A percentile compares a stretch with the other conserved stretches of the same genome.
These are phyloP conservation scores for Drosophila vallismaia DNA, from an alignment of 2,888 invertebrate genomes.

Conservation along the genomic window DNA sequence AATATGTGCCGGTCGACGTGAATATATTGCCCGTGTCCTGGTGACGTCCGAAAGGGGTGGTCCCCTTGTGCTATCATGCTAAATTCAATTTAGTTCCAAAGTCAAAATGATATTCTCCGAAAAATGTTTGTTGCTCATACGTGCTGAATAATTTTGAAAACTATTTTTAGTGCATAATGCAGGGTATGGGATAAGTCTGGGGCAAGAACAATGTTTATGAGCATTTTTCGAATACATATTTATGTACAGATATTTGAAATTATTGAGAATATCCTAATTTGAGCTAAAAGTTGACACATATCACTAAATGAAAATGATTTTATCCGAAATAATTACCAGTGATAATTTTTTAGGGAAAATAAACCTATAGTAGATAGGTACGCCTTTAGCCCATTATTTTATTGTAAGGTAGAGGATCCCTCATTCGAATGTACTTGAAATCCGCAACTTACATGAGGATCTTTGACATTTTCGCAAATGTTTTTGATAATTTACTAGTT, in stretches of 20 bases:
- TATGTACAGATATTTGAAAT: too few relatives aligned
- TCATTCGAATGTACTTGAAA: background rate
- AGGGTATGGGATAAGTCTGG: constrained; percentile 25
- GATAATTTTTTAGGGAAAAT: background rate
- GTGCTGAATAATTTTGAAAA: constrained; percentile 70
- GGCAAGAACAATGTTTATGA: constrained; percentile 7
- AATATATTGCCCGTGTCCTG: constrained; percentile 26
- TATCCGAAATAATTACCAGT: too few relatives aligned
- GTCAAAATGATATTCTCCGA: constrained; percentile 38
- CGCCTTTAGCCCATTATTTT: background rate
- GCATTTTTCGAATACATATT: background rate
- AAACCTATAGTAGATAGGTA: too few relatives aligned
- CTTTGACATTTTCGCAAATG: constrained; percentile 43
- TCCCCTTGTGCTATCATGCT: constrained; percentile 11
- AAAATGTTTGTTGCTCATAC: constrained; percentile 44
- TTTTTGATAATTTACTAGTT: constrained; percentile 35
- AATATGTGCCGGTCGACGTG: constrained; percentile 30
- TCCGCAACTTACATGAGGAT: constrained; percentile 13
- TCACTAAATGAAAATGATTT: too few relatives aligned
- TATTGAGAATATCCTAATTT: too few relatives aligned
- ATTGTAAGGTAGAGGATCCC: constrained; percentile 10
- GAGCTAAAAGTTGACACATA: too few relatives aligned
- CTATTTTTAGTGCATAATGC: constrained; percentile 70
- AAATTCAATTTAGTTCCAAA: constrained; percentile 36
- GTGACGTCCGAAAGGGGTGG: constrained; percentile 17